phyloP scores from a whole-genome alignment of 2,797 vertebrate species.

The Ataeniobius toweri region DNA sequence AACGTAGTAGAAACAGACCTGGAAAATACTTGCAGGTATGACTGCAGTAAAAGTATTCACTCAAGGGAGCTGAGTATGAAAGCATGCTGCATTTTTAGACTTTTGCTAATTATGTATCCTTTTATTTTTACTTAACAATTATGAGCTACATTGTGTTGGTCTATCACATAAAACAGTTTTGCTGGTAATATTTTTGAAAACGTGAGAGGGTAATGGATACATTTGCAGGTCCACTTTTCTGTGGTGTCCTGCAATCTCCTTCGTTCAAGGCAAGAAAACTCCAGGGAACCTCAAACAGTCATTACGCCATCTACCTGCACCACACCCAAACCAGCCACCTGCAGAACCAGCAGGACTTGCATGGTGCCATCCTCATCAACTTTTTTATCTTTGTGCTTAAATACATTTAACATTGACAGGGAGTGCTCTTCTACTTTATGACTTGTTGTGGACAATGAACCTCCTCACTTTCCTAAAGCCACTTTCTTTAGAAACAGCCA shows the following conservation, averaged over 20 bases:
- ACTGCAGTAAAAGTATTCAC: neutral
- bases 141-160: neutral
- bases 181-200: neutral
- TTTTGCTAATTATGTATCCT: neutral
- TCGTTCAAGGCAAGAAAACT: neutral
- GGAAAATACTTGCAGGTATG: neutral
- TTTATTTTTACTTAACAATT: neutral
- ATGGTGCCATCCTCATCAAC: neutral
- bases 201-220: neutral
- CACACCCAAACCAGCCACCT: no score
- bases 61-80: neutral
- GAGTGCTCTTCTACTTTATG: neutral
- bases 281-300: neutral
- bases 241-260: no score
- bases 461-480: neutral
- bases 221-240: neutral
- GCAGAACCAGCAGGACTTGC: neutral
- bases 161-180: no score
- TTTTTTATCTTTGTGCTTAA: neutral
- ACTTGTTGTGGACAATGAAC: neutral
- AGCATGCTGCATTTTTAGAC: neutral
- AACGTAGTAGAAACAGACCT: neutral
- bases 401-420: neutral
- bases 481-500: no score
- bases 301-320: neutral